phyloP scores from a whole-genome alignment of 2,113 vertebrate species.

The Paedocypris sp. region DNA sequence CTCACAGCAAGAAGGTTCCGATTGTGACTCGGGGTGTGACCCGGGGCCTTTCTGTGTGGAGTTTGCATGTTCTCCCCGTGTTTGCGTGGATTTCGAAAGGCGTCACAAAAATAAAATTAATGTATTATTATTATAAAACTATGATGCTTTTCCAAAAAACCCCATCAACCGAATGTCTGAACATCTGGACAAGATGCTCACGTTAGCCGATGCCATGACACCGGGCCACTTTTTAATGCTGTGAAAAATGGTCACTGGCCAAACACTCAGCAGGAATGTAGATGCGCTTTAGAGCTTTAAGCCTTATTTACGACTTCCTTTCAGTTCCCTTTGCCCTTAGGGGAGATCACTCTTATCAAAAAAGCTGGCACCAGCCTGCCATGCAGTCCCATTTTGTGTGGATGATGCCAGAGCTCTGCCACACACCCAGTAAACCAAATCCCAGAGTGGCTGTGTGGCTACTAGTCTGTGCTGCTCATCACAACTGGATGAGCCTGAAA shows the following conservation, averaged over 20 bases:
- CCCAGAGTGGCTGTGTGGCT: not conserved
- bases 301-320: constrained; percentile 44
- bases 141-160: not conserved
- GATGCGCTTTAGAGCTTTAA: constrained; percentile 33
- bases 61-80: too few relatives aligned
- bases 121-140: not conserved
- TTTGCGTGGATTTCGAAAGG: too few relatives aligned
- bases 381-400: constrained; percentile 7
- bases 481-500: constrained; percentile 20
- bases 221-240: not conserved
- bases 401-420: constrained; percentile 17
- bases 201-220: not conserved
- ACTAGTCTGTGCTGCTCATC: constrained; percentile 10
- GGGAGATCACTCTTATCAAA: constrained; percentile 42
- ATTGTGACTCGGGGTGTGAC: too few relatives aligned
- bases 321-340: constrained; percentile 32
- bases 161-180: not conserved
- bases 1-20: too few relatives aligned
- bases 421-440: constrained; percentile 16
- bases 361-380: constrained; percentile 22
- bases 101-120: too few relatives aligned
- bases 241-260: constrained; percentile 17
- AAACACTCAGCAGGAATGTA: constrained; percentile 31
- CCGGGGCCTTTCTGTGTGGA: too few relatives aligned
- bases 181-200: not conserved